A percentile compares a stretch with the other conserved stretches of the same genome.
Conservation (phyloP, 2,113 vertebrate genomes). For the Periophthalmus modestus region DNA sequence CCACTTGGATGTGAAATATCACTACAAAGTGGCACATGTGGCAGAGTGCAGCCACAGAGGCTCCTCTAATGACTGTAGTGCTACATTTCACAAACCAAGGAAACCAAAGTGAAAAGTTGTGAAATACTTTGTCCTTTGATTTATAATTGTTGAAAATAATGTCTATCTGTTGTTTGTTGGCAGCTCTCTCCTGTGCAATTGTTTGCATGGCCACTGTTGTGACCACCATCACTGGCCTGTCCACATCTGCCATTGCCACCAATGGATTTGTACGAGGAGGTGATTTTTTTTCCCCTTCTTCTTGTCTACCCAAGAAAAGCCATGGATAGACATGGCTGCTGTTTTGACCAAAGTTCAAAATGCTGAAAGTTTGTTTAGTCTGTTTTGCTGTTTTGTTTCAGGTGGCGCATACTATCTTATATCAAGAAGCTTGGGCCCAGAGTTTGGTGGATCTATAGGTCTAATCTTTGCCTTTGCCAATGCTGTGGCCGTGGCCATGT, state of each 20-base stretch:
- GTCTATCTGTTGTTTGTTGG: constrained; percentile 6
- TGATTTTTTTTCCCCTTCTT: constrained; percentile 66
- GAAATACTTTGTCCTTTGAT: constrained; percentile 15
- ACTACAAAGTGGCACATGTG: constrained; percentile 40
- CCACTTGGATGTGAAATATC: constrained; percentile 61
- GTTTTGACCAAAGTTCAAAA: neutral
- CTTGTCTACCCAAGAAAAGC: neutral
- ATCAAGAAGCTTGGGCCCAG: constrained; percentile 95
- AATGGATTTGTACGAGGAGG: constrained; percentile 99
- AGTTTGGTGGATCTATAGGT: constrained; percentile 97
- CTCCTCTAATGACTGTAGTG: neutral
- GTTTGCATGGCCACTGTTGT: constrained; percentile 93
- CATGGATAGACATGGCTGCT: neutral
- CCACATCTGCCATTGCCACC: constrained; percentile 96
- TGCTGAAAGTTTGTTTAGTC: neutral
- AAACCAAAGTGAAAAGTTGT: neutral
- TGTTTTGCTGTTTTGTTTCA: constrained; percentile 40
- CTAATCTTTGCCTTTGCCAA: constrained; percentile 98
- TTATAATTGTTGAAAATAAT: constrained; percentile 8
- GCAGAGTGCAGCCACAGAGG: neutral
- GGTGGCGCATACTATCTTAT: constrained; percentile 98
- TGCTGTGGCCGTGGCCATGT: constrained; percentile 98
- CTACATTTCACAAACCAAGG: constrained; percentile 28
- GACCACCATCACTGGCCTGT: constrained; percentile 95
- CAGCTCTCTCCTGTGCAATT: constrained; percentile 87